phyloP scores from a whole-genome alignment of 2,113 vertebrate genomes.

The Vulpes lagopus region DNA sequence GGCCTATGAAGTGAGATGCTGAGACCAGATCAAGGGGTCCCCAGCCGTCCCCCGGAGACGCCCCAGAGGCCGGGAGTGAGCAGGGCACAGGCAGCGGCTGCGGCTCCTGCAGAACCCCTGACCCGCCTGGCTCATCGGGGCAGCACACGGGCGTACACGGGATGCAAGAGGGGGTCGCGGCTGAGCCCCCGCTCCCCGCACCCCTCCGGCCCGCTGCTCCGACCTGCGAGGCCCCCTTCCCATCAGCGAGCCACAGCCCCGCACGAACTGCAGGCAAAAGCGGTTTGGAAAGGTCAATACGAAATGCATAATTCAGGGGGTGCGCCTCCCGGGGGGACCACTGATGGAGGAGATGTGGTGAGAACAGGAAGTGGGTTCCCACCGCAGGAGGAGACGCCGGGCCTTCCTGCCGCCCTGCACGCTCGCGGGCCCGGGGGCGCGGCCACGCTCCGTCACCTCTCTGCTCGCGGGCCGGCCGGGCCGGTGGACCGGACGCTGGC shows the following conservation, averaged over 20 bases:
- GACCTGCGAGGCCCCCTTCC: neutral
- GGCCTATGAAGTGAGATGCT: neutral
- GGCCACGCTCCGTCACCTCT: neutral
- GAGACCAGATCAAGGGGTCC: neutral
- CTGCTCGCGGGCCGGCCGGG: rapidly evolving
- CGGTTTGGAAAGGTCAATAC: neutral
- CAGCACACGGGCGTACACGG: rapidly evolving
- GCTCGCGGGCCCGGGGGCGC: neutral
- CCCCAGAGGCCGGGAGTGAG: neutral
- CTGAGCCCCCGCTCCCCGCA: rapidly evolving
- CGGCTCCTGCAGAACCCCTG: too few species aligned
- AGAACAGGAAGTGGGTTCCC: neutral
- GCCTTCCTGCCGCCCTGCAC: neutral
- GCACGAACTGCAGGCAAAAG: neutral
- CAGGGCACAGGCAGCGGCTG: rapidly evolving
- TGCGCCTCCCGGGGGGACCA: rapidly evolving
- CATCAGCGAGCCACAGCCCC: neutral
- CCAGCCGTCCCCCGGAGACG: rapidly evolving
- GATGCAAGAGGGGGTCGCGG: rapidly evolving
- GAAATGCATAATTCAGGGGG: constrained; percentile 27
- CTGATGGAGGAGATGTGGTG: neutral
- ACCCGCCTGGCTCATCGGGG: rapidly evolving
- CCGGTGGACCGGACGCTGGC: rapidly evolving
- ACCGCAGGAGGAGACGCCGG: rapidly evolving
- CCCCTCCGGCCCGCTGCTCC: too few species aligned